Percentiles rank a stretch among this genome's conserved stretches.
These are phyloP conservation scores for Tyria jacobaeae DNA, from an alignment of 2,888 invertebrate species.

Conservation along the genomic window DNA sequence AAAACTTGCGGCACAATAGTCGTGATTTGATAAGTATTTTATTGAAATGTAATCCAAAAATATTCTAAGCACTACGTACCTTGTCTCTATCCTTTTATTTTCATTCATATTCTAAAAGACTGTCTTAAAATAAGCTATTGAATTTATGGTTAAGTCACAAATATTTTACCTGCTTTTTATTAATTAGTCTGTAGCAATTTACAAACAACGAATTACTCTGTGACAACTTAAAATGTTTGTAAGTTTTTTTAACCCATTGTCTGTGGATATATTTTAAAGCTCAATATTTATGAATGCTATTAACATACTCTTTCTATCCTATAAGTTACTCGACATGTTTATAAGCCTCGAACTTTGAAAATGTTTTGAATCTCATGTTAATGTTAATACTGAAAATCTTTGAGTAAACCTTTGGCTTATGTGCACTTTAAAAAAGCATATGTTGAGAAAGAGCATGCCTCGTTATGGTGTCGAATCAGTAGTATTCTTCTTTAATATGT, in stretches of 20 bases:
- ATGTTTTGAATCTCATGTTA: slow-evolving; percentile 57
- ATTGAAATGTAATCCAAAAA: slow-evolving; percentile 34
- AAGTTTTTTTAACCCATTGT: slow-evolving; percentile 49
- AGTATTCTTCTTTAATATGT: slow-evolving; percentile 42
- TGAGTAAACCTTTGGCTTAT: slow-evolving; percentile 22
- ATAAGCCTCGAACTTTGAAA: slow-evolving; percentile 31
- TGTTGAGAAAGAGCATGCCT: slow-evolving; percentile 31
- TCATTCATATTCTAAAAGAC: slow-evolving; percentile 82
- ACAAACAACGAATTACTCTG: slow-evolving; percentile 82
- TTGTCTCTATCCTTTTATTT: slow-evolving; percentile 61
- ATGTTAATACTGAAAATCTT: slow-evolving; percentile 28
- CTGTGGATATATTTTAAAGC: slow-evolving; percentile 51
- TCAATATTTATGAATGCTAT: slow-evolving; percentile 54
- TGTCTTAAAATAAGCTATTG: slow-evolving; percentile 84
- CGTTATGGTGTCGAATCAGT: slow-evolving; percentile 53
- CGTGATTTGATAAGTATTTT: slow-evolving; percentile 18
- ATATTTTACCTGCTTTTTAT: slow-evolving; percentile 74
- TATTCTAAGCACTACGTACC: slow-evolving; percentile 49
- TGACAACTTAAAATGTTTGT: slow-evolving; percentile 65
- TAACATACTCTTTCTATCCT: slow-evolving; percentile 31
- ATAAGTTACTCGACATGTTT: slow-evolving; percentile 36
- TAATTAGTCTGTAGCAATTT: slow-evolving; percentile 72
- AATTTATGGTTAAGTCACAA: slow-evolving; percentile 85
- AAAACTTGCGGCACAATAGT: not conserved
- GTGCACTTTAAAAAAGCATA: slow-evolving; percentile 35